Evolutionary conservation across 1,140 invertebrate genomes (phyloP).

Genomic region (Yoshiicerus persimilis): DNA sequence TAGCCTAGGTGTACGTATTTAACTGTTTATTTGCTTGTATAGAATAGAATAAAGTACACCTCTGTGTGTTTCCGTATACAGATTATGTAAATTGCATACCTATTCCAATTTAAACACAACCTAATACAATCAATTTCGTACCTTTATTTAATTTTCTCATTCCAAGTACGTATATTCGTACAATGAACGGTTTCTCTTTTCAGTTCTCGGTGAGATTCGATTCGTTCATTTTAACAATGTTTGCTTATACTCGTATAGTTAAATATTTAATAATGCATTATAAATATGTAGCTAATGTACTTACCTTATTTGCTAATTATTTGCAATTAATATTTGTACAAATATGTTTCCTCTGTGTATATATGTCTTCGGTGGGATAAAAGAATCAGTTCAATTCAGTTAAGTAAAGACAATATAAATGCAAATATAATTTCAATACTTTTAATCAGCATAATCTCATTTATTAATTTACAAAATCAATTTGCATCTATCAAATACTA

Average conservation of each 20-base stretch:
- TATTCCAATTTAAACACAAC: not conserved
- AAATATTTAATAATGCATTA: not conserved
- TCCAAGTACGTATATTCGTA: not conserved
- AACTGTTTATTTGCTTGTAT: not conserved
- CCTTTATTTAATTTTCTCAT: not conserved
- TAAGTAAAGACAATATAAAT: not conserved
- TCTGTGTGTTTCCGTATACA: not conserved
- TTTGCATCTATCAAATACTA: not conserved
- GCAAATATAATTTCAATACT: not conserved
- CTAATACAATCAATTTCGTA: not conserved
- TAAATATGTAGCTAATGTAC: not conserved
- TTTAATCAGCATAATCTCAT: not conserved
- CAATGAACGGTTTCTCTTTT: not conserved
- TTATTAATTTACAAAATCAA: not conserved
- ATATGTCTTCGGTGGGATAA: not conserved
- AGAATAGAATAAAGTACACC: not conserved
- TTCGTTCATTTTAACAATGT: not conserved
- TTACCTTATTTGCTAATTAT: not conserved
- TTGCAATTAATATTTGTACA: not conserved
- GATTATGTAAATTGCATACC: not conserved
- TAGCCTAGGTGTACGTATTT: not conserved
- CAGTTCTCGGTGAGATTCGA: not conserved
- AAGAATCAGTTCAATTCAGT: not conserved
- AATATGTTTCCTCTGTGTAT: not conserved
- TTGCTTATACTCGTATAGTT: not conserved